Percentiles rank a stretch among this genome's conserved stretches.
Evolutionary conservation across 1,140 invertebrate species (phyloP).

Genomic region (Lepidurus arcticus): DNA sequence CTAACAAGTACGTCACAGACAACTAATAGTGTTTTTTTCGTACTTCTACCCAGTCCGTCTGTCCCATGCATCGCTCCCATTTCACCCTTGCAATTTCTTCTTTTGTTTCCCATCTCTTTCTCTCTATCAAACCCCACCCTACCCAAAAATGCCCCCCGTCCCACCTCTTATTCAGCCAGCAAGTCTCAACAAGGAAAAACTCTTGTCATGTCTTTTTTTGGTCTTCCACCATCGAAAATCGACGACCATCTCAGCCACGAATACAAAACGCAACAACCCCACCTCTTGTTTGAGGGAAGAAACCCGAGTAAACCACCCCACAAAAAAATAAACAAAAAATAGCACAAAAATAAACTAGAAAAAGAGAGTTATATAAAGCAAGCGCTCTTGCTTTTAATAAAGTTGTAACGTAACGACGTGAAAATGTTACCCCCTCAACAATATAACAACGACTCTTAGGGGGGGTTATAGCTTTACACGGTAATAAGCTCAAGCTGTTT

Average conservation of each 20-base stretch:
- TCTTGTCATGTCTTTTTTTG: not conserved
- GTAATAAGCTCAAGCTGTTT: constrained; percentile 9
- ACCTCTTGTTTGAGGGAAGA: too few species aligned
- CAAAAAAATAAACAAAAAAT: not conserved
- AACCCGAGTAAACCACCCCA: too few species aligned
- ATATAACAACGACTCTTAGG: not conserved
- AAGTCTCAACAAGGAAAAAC: not conserved
- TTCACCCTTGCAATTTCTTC: constrained; percentile 2
- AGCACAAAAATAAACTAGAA: not conserved
- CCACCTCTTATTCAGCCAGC: not conserved
- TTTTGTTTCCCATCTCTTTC: not conserved
- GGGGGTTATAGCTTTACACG: not conserved
- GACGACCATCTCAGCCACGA: not conserved
- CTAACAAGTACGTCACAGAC: constrained; percentile 21
- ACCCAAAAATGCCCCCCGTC: not conserved
- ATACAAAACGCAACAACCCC: not conserved
- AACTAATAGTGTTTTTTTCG: not conserved
- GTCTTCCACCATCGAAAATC: not conserved
- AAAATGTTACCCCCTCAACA: constrained; percentile 9
- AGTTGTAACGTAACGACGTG: not conserved
- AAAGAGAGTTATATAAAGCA: not conserved
- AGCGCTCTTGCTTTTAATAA: constrained; percentile 3
- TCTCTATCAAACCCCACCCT: not conserved
- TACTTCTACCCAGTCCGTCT: not conserved
- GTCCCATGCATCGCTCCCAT: not conserved